Percentiles rank a stretch among this genome's conserved stretches.
Evolutionary conservation across 2,797 vertebrate genomes (phyloP).

Genomic region (Chloroceryle inda): DNA sequence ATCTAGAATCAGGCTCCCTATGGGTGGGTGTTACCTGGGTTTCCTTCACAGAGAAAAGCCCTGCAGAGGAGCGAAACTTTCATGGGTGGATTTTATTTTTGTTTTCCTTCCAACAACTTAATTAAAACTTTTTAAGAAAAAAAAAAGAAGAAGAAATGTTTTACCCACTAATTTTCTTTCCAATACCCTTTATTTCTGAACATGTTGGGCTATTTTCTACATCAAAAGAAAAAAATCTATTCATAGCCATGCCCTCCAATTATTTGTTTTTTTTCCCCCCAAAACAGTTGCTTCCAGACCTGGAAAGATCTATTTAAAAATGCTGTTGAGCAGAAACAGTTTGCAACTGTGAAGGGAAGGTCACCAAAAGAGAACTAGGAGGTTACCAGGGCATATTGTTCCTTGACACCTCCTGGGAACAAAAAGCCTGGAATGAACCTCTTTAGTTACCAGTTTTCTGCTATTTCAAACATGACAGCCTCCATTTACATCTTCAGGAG

Average conservation of each 20-base stretch:
- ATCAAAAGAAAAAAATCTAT: slow-evolving; percentile 5
- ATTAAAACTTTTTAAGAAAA: neutral
- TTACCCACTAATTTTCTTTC: neutral
- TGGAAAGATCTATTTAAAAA: slow-evolving; percentile 49
- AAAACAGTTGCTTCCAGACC: neutral
- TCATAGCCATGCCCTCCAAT: neutral
- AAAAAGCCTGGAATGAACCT: slow-evolving; percentile 22
- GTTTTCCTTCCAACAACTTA: neutral
- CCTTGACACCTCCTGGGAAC: slow-evolving; percentile 46
- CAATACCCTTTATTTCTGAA: neutral
- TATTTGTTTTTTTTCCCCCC: neutral
- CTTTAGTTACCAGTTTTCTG: slow-evolving; percentile 1
- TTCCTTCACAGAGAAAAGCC: neutral
- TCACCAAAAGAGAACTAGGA: slow-evolving; percentile 22
- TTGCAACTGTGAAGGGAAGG: slow-evolving; percentile 40
- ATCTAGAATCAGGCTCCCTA: neutral
- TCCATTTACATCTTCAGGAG: neutral
- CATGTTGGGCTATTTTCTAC: neutral
- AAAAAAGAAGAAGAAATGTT: neutral
- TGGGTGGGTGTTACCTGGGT: neutral
- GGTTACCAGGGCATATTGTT: slow-evolving; percentile 64
- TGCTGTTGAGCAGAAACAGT: slow-evolving; percentile 26
- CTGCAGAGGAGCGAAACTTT: neutral
- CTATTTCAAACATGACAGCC: neutral
- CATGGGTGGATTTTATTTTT: neutral